Conservation (phyloP, 1,140 invertebrate species). For the Uloborus diversus region DNA sequence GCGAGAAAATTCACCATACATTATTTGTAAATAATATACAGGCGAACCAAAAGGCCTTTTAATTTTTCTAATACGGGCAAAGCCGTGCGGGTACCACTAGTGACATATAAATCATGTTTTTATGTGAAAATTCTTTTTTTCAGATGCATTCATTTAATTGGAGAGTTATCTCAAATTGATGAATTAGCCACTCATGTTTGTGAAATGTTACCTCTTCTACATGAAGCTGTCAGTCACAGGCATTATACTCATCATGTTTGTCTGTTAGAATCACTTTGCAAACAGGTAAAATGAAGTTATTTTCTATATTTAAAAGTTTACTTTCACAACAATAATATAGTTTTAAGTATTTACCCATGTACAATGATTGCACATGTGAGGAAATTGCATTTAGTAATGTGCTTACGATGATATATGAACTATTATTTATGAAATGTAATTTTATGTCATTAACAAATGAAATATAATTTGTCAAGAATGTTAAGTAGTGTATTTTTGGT, state of each 20-base stretch:
- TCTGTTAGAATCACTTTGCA: conserved; percentile 70
- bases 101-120: neutral
- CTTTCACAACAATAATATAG: neutral
- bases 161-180: conserved; percentile 67
- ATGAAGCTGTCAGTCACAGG: conserved; percentile 64
- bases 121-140: conserved; percentile 35
- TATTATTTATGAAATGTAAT: neutral
- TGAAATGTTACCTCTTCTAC: conserved; percentile 63
- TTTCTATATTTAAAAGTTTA: neutral
- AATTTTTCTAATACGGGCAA: too few relatives aligned
- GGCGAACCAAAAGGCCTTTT: too few relatives aligned
- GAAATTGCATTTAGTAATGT: neutral
- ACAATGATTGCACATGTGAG: neutral
- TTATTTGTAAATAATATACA: too few relatives aligned
- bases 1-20: too few relatives aligned
- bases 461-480: neutral
- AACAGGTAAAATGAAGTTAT: conserved; percentile 63
- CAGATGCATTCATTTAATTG: conserved; percentile 68
- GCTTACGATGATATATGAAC: neutral
- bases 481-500: too few relatives aligned
- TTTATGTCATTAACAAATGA: neutral
- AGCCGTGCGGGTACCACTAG: too few relatives aligned
- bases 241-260: conserved; percentile 70
- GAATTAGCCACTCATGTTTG: conserved; percentile 61
- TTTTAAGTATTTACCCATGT: neutral